A percentile compares a stretch with the other conserved stretches of the same genome.
These are phyloP conservation scores for Callipepla californica DNA, from an alignment of 2,113 vertebrate species.

Conservation along the genomic window DNA sequence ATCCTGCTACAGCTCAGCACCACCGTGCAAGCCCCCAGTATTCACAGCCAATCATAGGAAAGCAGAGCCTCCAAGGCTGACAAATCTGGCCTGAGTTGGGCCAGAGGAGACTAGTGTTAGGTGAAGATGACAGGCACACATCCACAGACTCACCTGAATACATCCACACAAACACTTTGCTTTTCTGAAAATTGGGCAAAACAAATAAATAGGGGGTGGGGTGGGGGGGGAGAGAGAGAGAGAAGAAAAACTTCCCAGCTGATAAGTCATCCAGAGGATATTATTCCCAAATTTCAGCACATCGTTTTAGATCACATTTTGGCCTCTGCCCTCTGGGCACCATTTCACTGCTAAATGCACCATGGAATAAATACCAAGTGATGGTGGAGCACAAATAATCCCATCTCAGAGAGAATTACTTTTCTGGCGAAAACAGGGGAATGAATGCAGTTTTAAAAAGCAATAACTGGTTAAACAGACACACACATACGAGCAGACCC, in stretches of 20 bases:
- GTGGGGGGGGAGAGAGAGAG: too few species aligned
- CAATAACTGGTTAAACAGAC: constrained; percentile 34
- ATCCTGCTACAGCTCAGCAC: too few species aligned
- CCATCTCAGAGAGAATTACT: constrained; percentile 6
- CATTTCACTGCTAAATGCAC: constrained; percentile 7
- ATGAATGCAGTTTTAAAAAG: constrained; percentile 37
- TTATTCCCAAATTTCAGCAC: background rate
- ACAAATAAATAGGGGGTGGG: background rate
- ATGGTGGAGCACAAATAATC: constrained; percentile 2
- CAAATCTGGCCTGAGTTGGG: background rate
- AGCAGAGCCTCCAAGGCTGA: background rate
- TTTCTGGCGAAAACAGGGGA: background rate
- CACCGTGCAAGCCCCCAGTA: background rate
- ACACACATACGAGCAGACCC: background rate
- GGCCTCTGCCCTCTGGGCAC: constrained; percentile 26
- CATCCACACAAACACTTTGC: background rate
- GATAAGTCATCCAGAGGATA: background rate
- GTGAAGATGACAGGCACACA: background rate
- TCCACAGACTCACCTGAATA: background rate
- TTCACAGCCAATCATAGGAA: background rate
- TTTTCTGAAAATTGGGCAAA: background rate
- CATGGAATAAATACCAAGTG: background rate
- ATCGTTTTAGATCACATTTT: background rate
- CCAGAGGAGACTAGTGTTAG: background rate
- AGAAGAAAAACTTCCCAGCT: background rate